Conservation (phyloP, 1,140 invertebrate species). For the Phymastichus coffea region DNA sequence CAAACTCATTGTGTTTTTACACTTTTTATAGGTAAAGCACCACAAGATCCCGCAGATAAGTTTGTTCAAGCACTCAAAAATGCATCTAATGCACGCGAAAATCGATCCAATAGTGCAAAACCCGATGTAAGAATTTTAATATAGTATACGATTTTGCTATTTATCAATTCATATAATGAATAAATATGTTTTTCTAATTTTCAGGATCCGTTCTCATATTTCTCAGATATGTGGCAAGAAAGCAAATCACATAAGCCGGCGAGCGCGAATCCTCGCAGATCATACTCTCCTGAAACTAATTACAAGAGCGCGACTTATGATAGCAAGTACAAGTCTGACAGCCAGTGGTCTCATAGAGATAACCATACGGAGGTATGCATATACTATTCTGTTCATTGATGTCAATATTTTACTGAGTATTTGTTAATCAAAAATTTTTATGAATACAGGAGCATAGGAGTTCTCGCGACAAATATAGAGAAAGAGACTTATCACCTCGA, state of each 20-base stretch:
- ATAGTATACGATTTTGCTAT: no score
- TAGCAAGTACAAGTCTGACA: slow-evolving; percentile 48
- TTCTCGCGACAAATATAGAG: slow-evolving; percentile 44
- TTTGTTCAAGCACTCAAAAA: slow-evolving; percentile 36
- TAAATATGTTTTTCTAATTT: slow-evolving; percentile 1
- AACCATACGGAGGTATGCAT: slow-evolving; percentile 44
- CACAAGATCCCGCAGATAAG: slow-evolving; percentile 33
- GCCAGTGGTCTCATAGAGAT: slow-evolving; percentile 43
- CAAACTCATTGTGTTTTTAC: background rate
- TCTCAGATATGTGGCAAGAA: slow-evolving; percentile 55
- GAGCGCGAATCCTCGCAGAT: slow-evolving; percentile 28
- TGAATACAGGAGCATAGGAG: slow-evolving; percentile 39
- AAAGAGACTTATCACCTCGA: slow-evolving; percentile 41
- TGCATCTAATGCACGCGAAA: slow-evolving; percentile 32
- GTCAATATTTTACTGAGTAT: background rate
- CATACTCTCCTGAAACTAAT: slow-evolving; percentile 40
- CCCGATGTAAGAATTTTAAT: slow-evolving; percentile 48
- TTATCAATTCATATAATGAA: background rate
- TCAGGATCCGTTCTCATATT: slow-evolving; percentile 54
- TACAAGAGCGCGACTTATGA: slow-evolving; percentile 46
- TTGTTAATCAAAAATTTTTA: background rate
- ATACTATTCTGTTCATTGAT: no score
- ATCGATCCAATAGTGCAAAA: slow-evolving; percentile 43
- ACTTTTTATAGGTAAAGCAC: slow-evolving; percentile 34
- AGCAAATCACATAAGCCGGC: slow-evolving; percentile 40